Base-by-base conservation (phyloP, 2,888 invertebrate species). In the Tinea pellionella region DNA sequence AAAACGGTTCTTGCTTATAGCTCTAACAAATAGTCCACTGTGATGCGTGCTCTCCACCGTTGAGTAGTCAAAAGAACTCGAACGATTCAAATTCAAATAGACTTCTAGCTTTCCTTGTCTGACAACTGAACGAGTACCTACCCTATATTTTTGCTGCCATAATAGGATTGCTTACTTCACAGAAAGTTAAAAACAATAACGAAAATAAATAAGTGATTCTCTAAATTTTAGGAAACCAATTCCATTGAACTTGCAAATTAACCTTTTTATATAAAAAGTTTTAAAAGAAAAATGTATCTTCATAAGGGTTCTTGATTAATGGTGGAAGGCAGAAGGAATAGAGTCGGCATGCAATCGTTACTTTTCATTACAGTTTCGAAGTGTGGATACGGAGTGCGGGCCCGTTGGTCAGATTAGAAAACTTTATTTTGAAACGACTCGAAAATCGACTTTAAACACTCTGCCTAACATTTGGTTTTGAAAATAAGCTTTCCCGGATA, bases 391-490 rank as follows among this genome's bases (percentile, higher is more conserved):
- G 72, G 77, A 78, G 73, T 75, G 78, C 69, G 70, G 66, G 75
- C 68, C 72, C 73, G 77, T 73, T 71, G 86, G 81, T 83, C 85
- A 83, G 86, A 87, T 87, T 86, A 86, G 87, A 86, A 87, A 86
- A 87, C 79, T 87, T 86, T 73, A 68, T 64, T 68, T 63, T 67
- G 70, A 76, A 83, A 82, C 80, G 82, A 80, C 75, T 82, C 79
- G 77, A 86, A 86, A 85, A 84, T 83, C 80, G 82, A 87, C 87
- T 85, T 82, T 86, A 86, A 82, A 80, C 80, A 75, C 80, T 77
- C 74, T 69, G 73, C 73, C 79, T 72, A 83, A 85, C 85, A 87
- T 82, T 87, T 75, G 81, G 81, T 84, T 86, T 87, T 86, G 78
- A 80, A 84, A 78, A 74, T 77, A 68, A 24, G 74, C 71, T 68